Evolutionary conservation across 2,113 vertebrate species (phyloP).

Genomic region (Phylloscopus trochilus): DNA sequence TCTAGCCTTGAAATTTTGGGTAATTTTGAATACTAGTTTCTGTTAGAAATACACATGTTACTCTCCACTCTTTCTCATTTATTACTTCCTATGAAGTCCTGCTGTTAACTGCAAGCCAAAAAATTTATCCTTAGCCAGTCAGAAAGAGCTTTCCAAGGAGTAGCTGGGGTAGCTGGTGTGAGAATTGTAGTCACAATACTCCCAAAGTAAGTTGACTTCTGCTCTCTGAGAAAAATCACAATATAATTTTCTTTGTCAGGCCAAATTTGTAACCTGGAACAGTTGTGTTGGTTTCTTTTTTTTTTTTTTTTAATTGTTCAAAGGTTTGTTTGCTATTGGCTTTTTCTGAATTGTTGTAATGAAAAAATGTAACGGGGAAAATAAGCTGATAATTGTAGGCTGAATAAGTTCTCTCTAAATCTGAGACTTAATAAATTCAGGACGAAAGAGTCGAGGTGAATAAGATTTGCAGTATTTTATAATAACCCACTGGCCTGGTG

Average conservation of each 20-base stretch:
- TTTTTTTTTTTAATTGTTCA: background rate
- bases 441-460: background rate
- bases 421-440: background rate
- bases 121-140: background rate
- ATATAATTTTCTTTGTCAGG: background rate
- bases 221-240: background rate
- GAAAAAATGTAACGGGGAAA: background rate
- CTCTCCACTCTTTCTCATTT: background rate
- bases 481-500: background rate
- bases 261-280: background rate
- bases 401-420: background rate
- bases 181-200: background rate
- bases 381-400: background rate
- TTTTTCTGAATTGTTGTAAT: background rate
- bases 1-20: background rate
- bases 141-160: background rate
- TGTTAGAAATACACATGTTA: background rate
- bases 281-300: no score
- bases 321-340: background rate
- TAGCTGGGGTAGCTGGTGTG: background rate
- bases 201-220: background rate
- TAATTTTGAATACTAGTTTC: background rate
- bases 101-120: background rate
- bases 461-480: background rate
- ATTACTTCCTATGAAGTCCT: background rate